These are phyloP conservation scores for Malurus splendens DNA, from an alignment of 2,797 vertebrate species.

Conservation along the genomic window DNA sequence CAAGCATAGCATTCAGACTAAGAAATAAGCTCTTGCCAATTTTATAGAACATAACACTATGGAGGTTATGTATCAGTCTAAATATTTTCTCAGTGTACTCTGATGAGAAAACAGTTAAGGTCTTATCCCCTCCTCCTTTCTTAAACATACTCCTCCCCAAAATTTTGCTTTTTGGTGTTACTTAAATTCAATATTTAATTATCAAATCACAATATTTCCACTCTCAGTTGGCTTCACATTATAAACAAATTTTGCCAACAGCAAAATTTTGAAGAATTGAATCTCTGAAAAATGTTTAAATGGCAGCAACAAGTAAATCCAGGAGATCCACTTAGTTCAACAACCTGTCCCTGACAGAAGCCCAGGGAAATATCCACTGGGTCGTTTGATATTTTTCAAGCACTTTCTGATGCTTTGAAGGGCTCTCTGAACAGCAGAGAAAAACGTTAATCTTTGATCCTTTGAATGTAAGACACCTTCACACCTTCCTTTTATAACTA, in stretches of 20 bases:
- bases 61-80: conserved; percentile 36
- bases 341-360: background rate
- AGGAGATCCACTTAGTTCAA: background rate
- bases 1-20: conserved; percentile 65
- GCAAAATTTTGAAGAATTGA: background rate
- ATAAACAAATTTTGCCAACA: background rate
- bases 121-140: background rate
- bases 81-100: conserved; percentile 56
- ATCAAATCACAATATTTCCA: background rate
- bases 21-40: conserved; percentile 37
- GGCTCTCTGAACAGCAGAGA: background rate
- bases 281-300: background rate
- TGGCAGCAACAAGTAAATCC: background rate
- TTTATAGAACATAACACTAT: conserved; percentile 41
- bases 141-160: conserved; percentile 2
- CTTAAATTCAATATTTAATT: conserved; percentile 8
- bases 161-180: background rate
- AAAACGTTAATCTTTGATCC: background rate
- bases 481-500: background rate
- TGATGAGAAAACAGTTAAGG: conserved; percentile 40
- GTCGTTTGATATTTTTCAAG: background rate
- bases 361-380: background rate
- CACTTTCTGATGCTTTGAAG: background rate
- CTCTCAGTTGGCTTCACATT: background rate
- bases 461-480: background rate